Evolutionary conservation across 2,888 invertebrate species (phyloP), one percentile per base, ranked within the genome.

Genomic region (Macrosiphum euphorbiae): DNA sequence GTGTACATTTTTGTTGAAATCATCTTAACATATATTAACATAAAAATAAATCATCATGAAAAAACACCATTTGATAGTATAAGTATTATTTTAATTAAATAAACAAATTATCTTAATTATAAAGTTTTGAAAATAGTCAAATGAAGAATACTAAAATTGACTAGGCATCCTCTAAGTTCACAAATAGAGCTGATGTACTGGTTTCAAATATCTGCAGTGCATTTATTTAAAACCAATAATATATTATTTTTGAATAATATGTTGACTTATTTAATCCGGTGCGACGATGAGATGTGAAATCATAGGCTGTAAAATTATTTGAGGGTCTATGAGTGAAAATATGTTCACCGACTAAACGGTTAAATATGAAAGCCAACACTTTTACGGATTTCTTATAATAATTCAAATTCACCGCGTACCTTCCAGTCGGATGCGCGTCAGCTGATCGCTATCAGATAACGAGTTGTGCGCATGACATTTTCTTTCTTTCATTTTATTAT

Each of bases 371-470:
- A 55, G 20, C 5, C 16, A 35, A 8, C 78, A 20, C 8, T 20
- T 78, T 78, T 78, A 78, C 35, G 35, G 7, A n/a, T 7, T 67
- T 35, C 20, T 52, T 55, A 8, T 58, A 58, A 7, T 28, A 67
- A 88, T 93, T 94, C 28, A 90, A 94, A 94, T 94, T 86, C 67
- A 94, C 93, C 93, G 93, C 93, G 90, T 85, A 52, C 78, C 11
- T 50, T 44, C 52, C 58, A 78, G 20, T 24, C n/a, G 47, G 35
- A 20, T 7, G n/a, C 47, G 28, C 20, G 35, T 90, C 93, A 94
- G 93, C 93, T 94, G 93, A 90, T 90, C 84, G 24, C n/a, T 94
- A 94, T 94, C 93, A 94, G 90, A 94, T 90, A 90, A 94, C 78
- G 52, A 85, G 47, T 94, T 86, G 85, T 94, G 93, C 93, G 93